Evolutionary conservation across 2,113 vertebrate genomes (phyloP).

Genomic region (Triplophysa dalaica): DNA sequence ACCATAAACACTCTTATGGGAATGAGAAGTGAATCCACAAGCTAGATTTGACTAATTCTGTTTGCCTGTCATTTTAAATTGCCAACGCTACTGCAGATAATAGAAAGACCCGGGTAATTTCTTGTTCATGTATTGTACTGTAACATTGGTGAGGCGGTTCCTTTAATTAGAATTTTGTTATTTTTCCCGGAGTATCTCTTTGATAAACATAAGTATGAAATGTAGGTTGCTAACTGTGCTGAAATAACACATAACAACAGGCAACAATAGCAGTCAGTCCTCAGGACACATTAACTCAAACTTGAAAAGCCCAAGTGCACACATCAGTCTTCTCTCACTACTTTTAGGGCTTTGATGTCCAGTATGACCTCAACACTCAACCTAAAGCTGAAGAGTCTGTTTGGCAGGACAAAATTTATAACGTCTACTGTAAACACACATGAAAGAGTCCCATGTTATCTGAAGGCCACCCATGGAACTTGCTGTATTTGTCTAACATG

Average conservation of each 20-base stretch:
- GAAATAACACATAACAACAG: neutral
- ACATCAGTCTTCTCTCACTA: neutral
- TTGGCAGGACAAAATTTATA: conserved; percentile 5
- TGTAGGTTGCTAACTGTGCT: no score
- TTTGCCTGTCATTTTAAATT: neutral
- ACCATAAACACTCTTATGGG: neutral
- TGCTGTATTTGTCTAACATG: conserved; percentile 31
- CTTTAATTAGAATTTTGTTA: no score
- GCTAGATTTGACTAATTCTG: neutral
- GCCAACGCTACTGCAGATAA: neutral
- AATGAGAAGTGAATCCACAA: neutral
- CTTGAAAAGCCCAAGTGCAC: neutral
- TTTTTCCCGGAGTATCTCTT: no score
- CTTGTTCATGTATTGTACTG: no score
- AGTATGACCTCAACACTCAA: conserved; percentile 45
- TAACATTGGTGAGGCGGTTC: neutral
- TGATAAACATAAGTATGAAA: no score
- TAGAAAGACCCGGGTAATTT: neutral
- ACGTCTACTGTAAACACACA: conserved; percentile 41
- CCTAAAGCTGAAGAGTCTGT: conserved; percentile 16
- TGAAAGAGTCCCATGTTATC: conserved; percentile 25
- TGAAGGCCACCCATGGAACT: conserved; percentile 38
- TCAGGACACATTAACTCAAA: neutral
- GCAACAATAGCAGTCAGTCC: neutral
- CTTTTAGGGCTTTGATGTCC: conserved; percentile 46